phyloP scores from a whole-genome alignment of 2,113 vertebrate species.

The Morone saxatilis region DNA sequence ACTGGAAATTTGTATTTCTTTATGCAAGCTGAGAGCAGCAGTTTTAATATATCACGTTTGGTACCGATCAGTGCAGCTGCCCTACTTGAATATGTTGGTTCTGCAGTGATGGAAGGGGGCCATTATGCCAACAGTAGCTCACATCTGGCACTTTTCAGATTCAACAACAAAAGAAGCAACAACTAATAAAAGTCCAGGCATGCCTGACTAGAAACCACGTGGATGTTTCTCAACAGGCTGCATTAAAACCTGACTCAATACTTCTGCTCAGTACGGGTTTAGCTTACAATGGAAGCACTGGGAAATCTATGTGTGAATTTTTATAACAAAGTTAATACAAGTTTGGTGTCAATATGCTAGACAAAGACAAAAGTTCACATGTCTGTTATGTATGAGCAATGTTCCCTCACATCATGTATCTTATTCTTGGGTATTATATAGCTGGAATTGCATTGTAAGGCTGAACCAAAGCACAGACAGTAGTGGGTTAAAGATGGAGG shows the following conservation, averaged over 20 bases:
- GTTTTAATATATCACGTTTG: background rate
- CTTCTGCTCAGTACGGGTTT: background rate
- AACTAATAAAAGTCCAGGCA: background rate
- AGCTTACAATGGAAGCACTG: background rate
- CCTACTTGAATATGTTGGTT: background rate
- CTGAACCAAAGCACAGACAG: conserved; percentile 3
- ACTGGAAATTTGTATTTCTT: background rate
- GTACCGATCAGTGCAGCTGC: background rate
- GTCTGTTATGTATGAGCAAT: background rate
- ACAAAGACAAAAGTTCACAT: background rate
- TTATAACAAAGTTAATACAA: background rate
- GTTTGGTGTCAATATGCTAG: background rate
- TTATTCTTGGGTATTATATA: background rate
- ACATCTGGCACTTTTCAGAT: conserved; percentile 13
- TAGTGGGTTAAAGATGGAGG: conserved; percentile 5
- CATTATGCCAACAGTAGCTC: background rate
- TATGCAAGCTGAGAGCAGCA: background rate
- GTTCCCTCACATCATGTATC: background rate
- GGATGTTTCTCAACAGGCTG: background rate
- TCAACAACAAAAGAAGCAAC: conserved; percentile 10
- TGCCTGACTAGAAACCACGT: background rate
- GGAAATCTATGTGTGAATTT: background rate
- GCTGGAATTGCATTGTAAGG: background rate
- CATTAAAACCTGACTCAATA: background rate
- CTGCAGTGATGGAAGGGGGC: background rate